These are phyloP conservation scores for Actinostola sp. DNA, from an alignment of 92 coral and sea anemone genomes.

Conservation along the genomic window DNA sequence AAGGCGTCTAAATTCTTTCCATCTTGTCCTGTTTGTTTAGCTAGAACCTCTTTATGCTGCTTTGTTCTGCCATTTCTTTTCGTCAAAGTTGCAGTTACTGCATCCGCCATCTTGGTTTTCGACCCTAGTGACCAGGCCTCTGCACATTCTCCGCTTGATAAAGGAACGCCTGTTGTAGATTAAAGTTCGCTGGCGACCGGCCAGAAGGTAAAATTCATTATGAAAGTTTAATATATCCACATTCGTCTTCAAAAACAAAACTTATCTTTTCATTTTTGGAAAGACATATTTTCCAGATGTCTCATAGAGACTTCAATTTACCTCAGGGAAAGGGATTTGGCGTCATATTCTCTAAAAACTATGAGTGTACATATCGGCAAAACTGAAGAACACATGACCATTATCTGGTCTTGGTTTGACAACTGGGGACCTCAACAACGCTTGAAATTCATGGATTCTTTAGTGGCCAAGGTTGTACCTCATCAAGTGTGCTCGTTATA, in stretches of 20 bases:
- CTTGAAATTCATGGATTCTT: constrained; percentile 39
- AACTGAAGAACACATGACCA: constrained; percentile 35
- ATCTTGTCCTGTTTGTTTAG: not conserved
- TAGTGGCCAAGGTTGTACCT: constrained; percentile 50
- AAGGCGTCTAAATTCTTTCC: constrained; percentile 14
- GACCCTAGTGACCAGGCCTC: not conserved
- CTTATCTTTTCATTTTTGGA: no score
- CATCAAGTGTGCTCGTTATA: constrained; percentile 39
- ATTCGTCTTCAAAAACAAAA: not conserved
- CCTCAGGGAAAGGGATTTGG: no score
- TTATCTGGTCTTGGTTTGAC: constrained; percentile 60
- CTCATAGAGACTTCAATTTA: no score
- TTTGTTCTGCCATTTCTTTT: constrained; percentile 29
- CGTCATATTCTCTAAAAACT: not conserved
- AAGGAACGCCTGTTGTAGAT: constrained; percentile 24
- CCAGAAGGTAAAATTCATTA: not conserved
- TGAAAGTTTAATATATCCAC: not conserved
- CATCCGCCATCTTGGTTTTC: constrained; percentile 41
- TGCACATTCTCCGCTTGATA: not conserved
- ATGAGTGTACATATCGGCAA: not conserved
- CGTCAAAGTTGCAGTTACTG: constrained; percentile 25
- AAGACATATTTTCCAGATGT: no score
- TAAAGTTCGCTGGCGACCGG: no score
- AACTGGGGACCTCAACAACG: constrained; percentile 54
- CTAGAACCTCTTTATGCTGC: constrained; percentile 8